Base-by-base conservation (phyloP, 1,140 invertebrate genomes). In the Saccostrea echinata region DNA sequence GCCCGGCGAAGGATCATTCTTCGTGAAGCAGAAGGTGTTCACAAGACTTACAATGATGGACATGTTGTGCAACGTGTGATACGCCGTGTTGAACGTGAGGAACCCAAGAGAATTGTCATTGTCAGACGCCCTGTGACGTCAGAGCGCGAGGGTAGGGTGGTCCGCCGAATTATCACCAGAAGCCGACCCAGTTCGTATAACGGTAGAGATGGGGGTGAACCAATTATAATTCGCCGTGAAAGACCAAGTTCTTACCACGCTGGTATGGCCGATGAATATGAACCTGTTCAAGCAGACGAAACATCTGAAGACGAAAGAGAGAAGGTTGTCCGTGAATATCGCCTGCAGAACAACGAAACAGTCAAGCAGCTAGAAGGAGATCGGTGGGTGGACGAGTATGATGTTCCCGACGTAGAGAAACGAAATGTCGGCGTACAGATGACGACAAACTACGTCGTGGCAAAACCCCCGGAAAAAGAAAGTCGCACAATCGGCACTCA, bases 371-470 rank as follows among this genome's bases (percentile, higher is more conserved):
- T 52, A 8, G 81, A 83, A 8, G 81, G 81, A 51, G 35, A 83
- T 33, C 35, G 51, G 0, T 83, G 81, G 81, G 81, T 83, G 13
- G 81, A 83, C 18, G 81, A 83, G 11, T 53, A 83, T 21, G 81
- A 83, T 11, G 81, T 83, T 83, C 35, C 35, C 11, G 81, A 83
- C 35, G 51, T 21, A 51, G 81, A 83, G 18, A 24, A n/a, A 18
- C 81, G 86, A 18, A 82, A 87, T 33, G 86, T 87, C 24, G 86
- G 86, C 1, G 81, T 81, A 53, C 86, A 87, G 86, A 87, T 87
- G 86, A 87, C 86, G 1, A 87, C 86, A 51, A 84, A 87, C 52
- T 87, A 84, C 82, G 86, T 87, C 16, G 68, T 87, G 18, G 81
- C 81, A 71, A 81, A 52, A n/a, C 81, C 81, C 11, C 86, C 81